Evolutionary conservation across 2,888 invertebrate species (phyloP).

Genomic region (Neuroscelio doddi): DNA sequence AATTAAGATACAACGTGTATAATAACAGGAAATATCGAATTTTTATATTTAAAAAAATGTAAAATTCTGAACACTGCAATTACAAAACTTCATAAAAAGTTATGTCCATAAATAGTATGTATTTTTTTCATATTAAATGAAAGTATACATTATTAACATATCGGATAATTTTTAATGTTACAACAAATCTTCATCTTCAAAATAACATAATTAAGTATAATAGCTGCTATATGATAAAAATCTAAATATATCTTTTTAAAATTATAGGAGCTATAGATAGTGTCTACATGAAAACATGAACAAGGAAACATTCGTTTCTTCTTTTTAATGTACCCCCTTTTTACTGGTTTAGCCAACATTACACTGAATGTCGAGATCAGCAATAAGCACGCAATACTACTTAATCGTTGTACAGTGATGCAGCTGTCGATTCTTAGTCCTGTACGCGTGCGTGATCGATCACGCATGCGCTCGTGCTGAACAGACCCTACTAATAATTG

Average conservation of each 20-base stretch:
- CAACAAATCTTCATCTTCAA: no score
- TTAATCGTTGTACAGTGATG: conserved; percentile 7
- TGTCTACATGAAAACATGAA: conserved; percentile 3
- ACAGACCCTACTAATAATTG: background rate
- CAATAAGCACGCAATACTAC: conserved; percentile 38
- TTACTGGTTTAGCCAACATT: conserved; percentile 7
- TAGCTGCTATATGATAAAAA: conserved; percentile 13
- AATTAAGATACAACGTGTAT: no score
- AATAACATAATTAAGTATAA: no score
- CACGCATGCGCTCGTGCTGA: conserved; percentile 42
- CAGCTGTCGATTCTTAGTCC: conserved; percentile 37
- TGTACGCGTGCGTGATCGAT: conserved; percentile 43
- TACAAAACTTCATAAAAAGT: no score
- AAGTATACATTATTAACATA: no score
- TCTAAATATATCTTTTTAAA: background rate
- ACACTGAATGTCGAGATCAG: conserved; percentile 11
- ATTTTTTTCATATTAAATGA: no score
- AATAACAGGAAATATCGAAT: no score
- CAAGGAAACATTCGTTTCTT: background rate
- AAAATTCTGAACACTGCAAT: no score
- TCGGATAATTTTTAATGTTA: no score
- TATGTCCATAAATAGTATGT: no score
- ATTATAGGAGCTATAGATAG: background rate
- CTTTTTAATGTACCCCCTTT: conserved; percentile 24
- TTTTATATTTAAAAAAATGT: no score